Base-by-base conservation (phyloP, 2,888 invertebrate species). In the Antheraea yamamai region DNA sequence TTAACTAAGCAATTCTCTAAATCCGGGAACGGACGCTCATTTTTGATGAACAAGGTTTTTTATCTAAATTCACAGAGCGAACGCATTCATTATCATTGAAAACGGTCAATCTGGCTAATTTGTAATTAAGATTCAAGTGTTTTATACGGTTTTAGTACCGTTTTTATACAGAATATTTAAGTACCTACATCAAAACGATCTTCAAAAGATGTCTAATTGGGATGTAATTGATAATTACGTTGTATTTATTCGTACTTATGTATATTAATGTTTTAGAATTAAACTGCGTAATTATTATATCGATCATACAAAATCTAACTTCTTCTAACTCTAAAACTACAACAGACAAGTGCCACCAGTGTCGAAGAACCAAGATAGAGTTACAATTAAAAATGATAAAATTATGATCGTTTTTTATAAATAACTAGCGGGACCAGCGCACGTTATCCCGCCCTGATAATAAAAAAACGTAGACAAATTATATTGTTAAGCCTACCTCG, bases 11-110 rank as follows among this genome's bases (percentile, higher is more conserved):
- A 51, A 72, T 66, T 73, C 47, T 66, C 16, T 72, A 74, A 72
- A 72, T 74, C 76, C 74, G 76, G 76, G 74, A 76, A 47, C 26
- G 39, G 73, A 75, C 64, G 39, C 23, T 58, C 18, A 26, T 20
- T 23, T 18, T 70, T 70, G 70, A 70, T 39, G 70, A 61, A 75
- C 75, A 75, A 73, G 75, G 75, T 68, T 73, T 66, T 66, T 39
- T 70, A 70, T 55, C 47, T 18, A 23, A 58, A 55, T 75, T 73
- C 75, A 73, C 66, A 73, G 64, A 52, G 23, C 52, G 30, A 20
- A n/a, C 39, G 70, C 8, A 35, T 70, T 39, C 35, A 70, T 70
- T 70, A 70, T 39, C 35, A 70, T 70, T 70, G 64, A 70, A 70
- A 70, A 39, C n/a, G 39, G 39, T 14, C 70, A 70, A 70, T 70